phyloP scores from a whole-genome alignment of 2,888 invertebrate genomes.

The Phengaris alcon region DNA sequence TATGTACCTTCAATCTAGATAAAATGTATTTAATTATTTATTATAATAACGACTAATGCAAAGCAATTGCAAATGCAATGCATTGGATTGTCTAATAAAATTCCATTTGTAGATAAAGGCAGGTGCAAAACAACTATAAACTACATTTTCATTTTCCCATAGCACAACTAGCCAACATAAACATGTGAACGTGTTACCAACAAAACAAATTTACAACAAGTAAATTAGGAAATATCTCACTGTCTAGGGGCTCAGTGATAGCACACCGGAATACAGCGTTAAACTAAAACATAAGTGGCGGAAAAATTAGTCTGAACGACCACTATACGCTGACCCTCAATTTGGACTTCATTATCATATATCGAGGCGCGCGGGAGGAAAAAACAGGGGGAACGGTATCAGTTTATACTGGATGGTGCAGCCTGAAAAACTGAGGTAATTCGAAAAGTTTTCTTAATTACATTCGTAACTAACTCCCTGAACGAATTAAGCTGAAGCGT shows the following conservation, averaged over 20 bases:
- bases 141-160: constrained; percentile 24
- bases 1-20: too few species aligned
- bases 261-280: constrained; percentile 55
- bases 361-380: constrained; percentile 33
- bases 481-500: constrained; percentile 67
- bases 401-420: constrained; percentile 48
- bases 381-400: constrained; percentile 45
- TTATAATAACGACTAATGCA: background rate
- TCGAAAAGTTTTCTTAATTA: constrained; percentile 76
- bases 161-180: constrained; percentile 4
- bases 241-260: constrained; percentile 63
- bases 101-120: background rate
- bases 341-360: constrained; percentile 36
- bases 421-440: constrained; percentile 74
- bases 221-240: constrained; percentile 75
- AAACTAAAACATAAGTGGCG: constrained; percentile 72
- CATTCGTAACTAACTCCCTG: constrained; percentile 70
- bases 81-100: background rate
- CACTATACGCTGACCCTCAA: constrained; percentile 49
- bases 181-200: constrained; percentile 43
- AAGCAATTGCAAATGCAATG: background rate
- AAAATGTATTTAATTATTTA: too few species aligned
- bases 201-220: constrained; percentile 72
- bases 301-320: constrained; percentile 62
- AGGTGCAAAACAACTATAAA: constrained; percentile 5